Base-by-base conservation (phyloP, 2,888 invertebrate species). In the Pandemis corylana region DNA sequence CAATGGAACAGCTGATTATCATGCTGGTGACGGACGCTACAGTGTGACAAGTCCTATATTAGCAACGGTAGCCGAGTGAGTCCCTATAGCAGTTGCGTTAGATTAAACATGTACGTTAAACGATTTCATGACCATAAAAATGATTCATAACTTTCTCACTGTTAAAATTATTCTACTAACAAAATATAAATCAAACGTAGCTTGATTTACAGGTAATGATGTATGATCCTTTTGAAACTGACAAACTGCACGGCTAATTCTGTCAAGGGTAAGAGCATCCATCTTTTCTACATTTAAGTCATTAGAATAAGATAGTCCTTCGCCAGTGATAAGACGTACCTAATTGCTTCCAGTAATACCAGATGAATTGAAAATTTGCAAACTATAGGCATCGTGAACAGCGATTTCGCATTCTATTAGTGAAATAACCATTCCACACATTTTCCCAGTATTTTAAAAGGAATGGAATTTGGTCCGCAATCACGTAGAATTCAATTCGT, bases 1-100 rank as follows among this genome's bases (percentile, higher is more conserved):
- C 68, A 56, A 64, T 65, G 64, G 42, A 49, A 65, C 59, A 59
- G 69, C 69, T 69, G 73, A 74, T 65, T 13, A 13, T 68, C 73
- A 74, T 74, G 73, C 73, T 74, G 65, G 59, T 73, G 72, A 68
- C 44, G 36, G 59, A 65, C n/a, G 64, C 73, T 73, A 73, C 59
- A 49, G 69, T 74, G 69, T 65, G 59, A 59, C 73, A 65, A 73
- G 56, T 67, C 62, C 44, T 67, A 75, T 74, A 12, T 12, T 71
- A 67, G 65, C 69, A 62, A 75, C 62, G 62, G 59, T 67, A 49
- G 66, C 46, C 53, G 12, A 53, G 66, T 70, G 66, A 66, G 62
- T 44, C 61, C 51, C 46, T 63, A 44, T 44, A 7, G 49, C 13
- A 59, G 9, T 42, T 59, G 61, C 51, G 71, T 56, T 20, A 41